Evolutionary conservation across 2,888 invertebrate genomes (phyloP), one percentile per base, ranked within the genome.

Genomic region (Falcaria lacertinaria): DNA sequence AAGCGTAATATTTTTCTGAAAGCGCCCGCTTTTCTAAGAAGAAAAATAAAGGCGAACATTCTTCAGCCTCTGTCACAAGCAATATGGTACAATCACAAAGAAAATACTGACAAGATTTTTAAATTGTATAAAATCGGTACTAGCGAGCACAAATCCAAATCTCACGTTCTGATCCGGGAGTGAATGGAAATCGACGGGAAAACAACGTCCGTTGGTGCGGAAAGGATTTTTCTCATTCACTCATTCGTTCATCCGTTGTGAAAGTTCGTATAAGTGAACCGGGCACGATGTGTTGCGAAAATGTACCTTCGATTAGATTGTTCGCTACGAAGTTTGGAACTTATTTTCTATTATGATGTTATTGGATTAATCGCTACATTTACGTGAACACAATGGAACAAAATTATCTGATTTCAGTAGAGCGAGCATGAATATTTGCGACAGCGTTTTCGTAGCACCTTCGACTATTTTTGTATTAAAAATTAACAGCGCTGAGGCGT

Each of bases 121-220:
- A 50, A 54, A 54, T 54, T 52, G 48, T 37, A 48, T 47, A 41
- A 48, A 58, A 54, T 53, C 49, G 44, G 41, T 48, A 58, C 51
- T 49, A 51, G 4, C 46, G 48, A 43, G 54, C 54, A 51, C 52
- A 47, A 50, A 49, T 55, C 52, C 43, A 38, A 45, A 52, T 53
- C 49, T 50, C 43, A 48, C 48, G 47, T 53, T 45, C 37, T 42
- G 44, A 51, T 56, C 55, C 55, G 52, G 47, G 50, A 60, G 59
- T 55, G 64, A 69, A 72, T 74, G 68, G 64, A 73, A 76, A 72
- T 77, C 63, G 73, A 57, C 57, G 52, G 53, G 71, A 71, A 74
- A 75, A 74, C 72, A 75, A 64, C 57, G 61, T 52, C 44, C 57
- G 51, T 42, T 52, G 54, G 52, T 44, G 61, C 45, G 61, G 61